Percentiles rank a stretch among this genome's conserved stretches.
Conservation (phyloP, 2,888 invertebrate species). For the Ligdia adustata region DNA sequence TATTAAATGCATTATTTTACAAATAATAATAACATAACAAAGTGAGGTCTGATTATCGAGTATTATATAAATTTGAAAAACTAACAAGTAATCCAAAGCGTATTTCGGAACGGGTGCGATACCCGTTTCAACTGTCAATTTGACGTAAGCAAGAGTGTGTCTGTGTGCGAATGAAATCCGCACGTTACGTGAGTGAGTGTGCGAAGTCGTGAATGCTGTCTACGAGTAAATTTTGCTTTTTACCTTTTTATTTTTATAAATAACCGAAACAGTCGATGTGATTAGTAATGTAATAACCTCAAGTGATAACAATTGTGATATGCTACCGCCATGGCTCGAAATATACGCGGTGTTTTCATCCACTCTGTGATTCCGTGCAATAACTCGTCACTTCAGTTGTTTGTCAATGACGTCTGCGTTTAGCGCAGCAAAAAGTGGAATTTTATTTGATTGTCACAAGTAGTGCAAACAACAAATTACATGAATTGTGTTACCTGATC, state of each 20-base stretch:
- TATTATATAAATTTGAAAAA: background rate
- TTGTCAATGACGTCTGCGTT: conserved; percentile 84
- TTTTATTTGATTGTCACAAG: conserved; percentile 82
- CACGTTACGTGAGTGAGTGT: conserved; percentile 78
- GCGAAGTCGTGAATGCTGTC: conserved; percentile 81
- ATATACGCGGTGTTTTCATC: conserved; percentile 75
- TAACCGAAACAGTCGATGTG: conserved; percentile 70
- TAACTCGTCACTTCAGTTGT: conserved; percentile 82
- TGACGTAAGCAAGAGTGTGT: conserved; percentile 51
- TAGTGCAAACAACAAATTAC: conserved; percentile 76
- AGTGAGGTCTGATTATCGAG: too few relatives aligned
- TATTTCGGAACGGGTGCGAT: conserved; percentile 43
- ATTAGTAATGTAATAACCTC: conserved; percentile 73
- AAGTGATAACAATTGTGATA: conserved; percentile 81
- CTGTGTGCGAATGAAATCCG: conserved; percentile 72
- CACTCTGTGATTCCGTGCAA: conserved; percentile 78
- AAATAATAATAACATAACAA: too few relatives aligned
- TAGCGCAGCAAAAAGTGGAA: conserved; percentile 83
- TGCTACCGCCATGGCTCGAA: conserved; percentile 69
- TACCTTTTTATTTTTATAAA: conserved; percentile 82
- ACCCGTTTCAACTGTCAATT: conserved; percentile 66
- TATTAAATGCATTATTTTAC: too few relatives aligned
- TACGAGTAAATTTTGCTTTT: conserved; percentile 80
- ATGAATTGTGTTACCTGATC: conserved; percentile 74
- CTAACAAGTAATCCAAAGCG: background rate